Base-by-base conservation (phyloP, 2,113 vertebrate species). In the Terrapene triunguis region DNA sequence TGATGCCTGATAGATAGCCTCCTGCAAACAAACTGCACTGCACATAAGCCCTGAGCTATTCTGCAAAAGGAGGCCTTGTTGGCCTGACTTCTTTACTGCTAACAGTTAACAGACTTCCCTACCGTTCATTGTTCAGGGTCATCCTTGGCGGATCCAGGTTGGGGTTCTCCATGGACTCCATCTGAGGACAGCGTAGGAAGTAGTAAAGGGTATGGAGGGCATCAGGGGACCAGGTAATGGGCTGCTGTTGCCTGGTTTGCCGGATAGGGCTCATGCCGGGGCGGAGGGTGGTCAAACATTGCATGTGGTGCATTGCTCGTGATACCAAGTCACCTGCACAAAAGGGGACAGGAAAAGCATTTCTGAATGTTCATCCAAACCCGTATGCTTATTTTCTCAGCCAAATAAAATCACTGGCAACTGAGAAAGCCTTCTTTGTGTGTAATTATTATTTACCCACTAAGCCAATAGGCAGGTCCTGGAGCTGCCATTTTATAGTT, bases 131-230 rank as follows among this genome's bases (percentile, higher is more conserved):
- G 98, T 98, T 99, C 80, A 99, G 98, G 44, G 99, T 98, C 99
- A 99, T 99, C 98, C 99, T 98, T 1, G 99, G 99, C 21, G 99
- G 99, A 96, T 99, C 99, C 62, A 99, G 98, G 98, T 99, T 99
- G 94, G 99, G 99, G 96, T 99, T 99, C 98, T 99, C 99, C 99
- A 99, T 99, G 95, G 99, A 99, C 96, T 99, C 99, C 99, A 99
- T 99, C 89, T 99, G 99, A 50, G 99, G 99, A 88, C 99, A 99
- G 87, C 99, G 99, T 48, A 99, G 98, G 98, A 99, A 99, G 98
- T 99, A 99, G 98, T 99, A 99, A 86, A 99, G 99, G 8, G 99
- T 99, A 98, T 99, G 99, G 65, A 99, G 99, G 95, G 99, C 99
- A 0, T 99, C 99, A 0, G 99, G 99, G 89, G 99, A 99, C 99